Percentiles rank a stretch among this genome's conserved stretches.
Evolutionary conservation across 2,888 invertebrate species (phyloP).

Genomic region (Ceramica pisi): DNA sequence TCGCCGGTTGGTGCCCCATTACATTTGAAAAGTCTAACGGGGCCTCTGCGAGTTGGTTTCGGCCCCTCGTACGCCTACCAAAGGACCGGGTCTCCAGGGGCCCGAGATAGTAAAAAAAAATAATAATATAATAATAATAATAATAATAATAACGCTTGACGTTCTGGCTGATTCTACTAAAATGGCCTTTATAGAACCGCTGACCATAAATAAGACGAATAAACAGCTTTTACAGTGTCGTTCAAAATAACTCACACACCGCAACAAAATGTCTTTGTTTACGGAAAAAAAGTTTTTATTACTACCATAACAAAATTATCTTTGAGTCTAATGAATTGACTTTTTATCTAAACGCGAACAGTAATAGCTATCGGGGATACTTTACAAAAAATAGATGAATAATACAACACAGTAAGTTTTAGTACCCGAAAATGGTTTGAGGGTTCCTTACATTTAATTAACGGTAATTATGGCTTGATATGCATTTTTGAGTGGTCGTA

Average conservation of each 20-base stretch:
- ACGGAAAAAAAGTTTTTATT: constrained; percentile 43
- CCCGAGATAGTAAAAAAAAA: too few relatives aligned
- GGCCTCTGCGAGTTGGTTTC: too few relatives aligned
- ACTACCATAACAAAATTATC: constrained; percentile 44
- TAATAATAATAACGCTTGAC: too few relatives aligned
- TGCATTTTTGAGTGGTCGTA: constrained; percentile 52
- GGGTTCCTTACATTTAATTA: constrained; percentile 59
- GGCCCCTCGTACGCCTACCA: too few relatives aligned
- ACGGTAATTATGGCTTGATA: constrained; percentile 50
- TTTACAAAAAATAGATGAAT: constrained; percentile 59
- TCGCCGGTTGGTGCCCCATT: too few relatives aligned
- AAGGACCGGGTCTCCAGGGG: too few relatives aligned
- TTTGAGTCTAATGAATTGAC: constrained; percentile 56
- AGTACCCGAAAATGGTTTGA: constrained; percentile 46
- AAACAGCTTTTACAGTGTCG: constrained; percentile 19
- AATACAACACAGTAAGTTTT: constrained; percentile 44
- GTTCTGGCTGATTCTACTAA: too few relatives aligned
- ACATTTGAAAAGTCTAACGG: too few relatives aligned
- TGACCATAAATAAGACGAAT: constrained; percentile 43
- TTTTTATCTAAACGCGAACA: constrained; percentile 53
- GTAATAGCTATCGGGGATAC: constrained; percentile 39
- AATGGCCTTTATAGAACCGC: too few relatives aligned
- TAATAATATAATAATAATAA: too few relatives aligned
- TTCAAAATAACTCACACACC: constrained; percentile 27
- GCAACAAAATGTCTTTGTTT: constrained; percentile 57